Conservation (phyloP, 2,888 invertebrate species). For the Horisme vitalbata region DNA sequence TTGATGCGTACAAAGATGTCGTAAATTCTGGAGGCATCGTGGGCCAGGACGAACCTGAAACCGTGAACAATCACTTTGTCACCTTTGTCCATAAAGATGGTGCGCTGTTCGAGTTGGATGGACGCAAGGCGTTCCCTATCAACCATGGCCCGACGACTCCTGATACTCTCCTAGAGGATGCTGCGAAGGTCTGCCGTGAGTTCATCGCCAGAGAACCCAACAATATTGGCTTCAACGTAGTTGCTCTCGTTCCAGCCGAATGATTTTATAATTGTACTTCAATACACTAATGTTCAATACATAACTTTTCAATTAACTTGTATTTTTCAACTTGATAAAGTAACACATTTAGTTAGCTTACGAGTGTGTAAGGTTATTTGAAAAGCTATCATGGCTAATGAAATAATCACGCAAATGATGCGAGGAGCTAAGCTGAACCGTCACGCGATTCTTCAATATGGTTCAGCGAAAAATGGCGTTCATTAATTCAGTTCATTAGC, state of each 20-base stretch:
- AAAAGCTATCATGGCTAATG: slow-evolving; percentile 43
- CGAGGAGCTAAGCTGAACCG: slow-evolving; percentile 40
- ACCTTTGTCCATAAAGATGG: slow-evolving; percentile 92
- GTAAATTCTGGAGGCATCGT: slow-evolving; percentile 92
- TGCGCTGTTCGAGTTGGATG: slow-evolving; percentile 91
- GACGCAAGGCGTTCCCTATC: slow-evolving; percentile 86
- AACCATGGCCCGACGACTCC: slow-evolving; percentile 89
- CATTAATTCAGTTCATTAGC: slow-evolving; percentile 68
- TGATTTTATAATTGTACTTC: slow-evolving; percentile 33
- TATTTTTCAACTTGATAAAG: slow-evolving; percentile 28
- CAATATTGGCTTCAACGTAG: slow-evolving; percentile 92
- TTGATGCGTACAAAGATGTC: slow-evolving; percentile 90
- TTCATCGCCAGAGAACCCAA: slow-evolving; percentile 94
- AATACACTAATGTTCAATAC: too few relatives aligned
- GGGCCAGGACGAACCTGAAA: slow-evolving; percentile 84
- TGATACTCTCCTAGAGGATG: slow-evolving; percentile 90
- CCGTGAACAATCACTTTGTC: slow-evolving; percentile 93
- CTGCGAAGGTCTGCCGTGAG: slow-evolving; percentile 90
- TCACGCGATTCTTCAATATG: slow-evolving; percentile 62
- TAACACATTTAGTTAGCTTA: slow-evolving; percentile 30
- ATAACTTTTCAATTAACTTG: slow-evolving; percentile 19
- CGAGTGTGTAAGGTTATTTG: slow-evolving; percentile 22
- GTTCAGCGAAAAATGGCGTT: slow-evolving; percentile 58
- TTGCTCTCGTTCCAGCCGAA: slow-evolving; percentile 87
- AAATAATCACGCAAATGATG: slow-evolving; percentile 50